These are phyloP conservation scores for Pachyseris speciosa DNA, from an alignment of 64 coral and sea anemone species.

Conservation along the genomic window DNA sequence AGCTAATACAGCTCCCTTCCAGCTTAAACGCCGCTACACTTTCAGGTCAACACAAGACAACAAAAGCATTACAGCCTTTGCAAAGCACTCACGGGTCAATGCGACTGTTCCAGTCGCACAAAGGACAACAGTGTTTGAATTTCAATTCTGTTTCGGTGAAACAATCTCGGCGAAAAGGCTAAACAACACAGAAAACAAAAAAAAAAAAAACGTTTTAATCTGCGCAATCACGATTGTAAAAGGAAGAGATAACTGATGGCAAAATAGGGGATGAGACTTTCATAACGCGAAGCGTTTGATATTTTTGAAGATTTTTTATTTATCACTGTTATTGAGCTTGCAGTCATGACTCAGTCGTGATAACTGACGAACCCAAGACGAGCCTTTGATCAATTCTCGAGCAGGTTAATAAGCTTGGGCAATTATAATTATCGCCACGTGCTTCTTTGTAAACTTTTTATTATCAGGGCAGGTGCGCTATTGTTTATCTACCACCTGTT, in stretches of 20 bases:
- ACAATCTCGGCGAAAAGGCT: background rate
- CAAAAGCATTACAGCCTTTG: background rate
- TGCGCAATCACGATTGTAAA: too few relatives aligned
- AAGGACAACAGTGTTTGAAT: background rate
- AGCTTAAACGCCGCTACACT: too few relatives aligned
- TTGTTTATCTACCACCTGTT: background rate
- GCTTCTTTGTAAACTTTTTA: background rate
- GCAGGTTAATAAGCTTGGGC: conserved; percentile 28
- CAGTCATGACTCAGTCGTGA: background rate
- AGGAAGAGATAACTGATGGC: too few relatives aligned
- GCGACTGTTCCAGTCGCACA: background rate
- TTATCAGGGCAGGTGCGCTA: background rate
- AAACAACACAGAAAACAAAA: background rate
- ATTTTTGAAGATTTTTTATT: background rate
- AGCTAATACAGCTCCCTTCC: background rate
- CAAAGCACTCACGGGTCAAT: background rate
- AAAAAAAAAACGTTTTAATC: too few relatives aligned
- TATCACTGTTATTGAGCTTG: background rate
- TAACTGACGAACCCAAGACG: background rate
- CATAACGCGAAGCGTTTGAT: too few relatives aligned
- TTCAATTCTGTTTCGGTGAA: background rate
- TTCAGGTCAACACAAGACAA: too few relatives aligned
- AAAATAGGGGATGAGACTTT: too few relatives aligned
- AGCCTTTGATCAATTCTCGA: background rate
- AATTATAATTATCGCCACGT: conserved; percentile 26